Conservation (phyloP, 2,113 vertebrate genomes). For the Nycticebus coucang region DNA sequence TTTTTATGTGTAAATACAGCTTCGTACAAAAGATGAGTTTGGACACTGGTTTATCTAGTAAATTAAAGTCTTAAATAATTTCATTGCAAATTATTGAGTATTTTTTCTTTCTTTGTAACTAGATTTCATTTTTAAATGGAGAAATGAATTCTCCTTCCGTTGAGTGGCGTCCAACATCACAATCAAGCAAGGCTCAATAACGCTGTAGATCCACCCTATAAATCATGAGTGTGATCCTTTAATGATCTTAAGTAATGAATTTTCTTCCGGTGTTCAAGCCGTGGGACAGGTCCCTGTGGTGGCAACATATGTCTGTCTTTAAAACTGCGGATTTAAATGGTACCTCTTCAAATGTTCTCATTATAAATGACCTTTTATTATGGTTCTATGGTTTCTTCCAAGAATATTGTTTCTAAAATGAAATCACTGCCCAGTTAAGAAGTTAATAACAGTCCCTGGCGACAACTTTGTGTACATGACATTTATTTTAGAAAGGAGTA, state of each 20-base stretch:
- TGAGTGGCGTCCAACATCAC: conserved; percentile 22
- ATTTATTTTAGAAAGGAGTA: conserved; percentile 39
- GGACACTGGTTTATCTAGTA: neutral
- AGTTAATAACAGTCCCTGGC: neutral
- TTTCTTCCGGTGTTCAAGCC: conserved; percentile 70
- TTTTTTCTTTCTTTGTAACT: neutral
- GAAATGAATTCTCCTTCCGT: neutral
- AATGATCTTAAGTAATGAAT: conserved; percentile 69
- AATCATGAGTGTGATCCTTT: conserved; percentile 69
- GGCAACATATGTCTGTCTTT: conserved; percentile 68
- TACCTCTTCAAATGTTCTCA: conserved; percentile 48
- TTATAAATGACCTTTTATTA: conserved; percentile 64
- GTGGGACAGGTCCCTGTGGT: conserved; percentile 57
- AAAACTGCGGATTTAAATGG: conserved; percentile 68
- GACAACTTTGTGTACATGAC: neutral
- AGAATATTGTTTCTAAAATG: conserved; percentile 22
- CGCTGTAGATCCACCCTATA: conserved; percentile 34
- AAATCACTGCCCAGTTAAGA: neutral
- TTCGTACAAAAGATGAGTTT: neutral
- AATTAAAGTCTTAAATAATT: neutral
- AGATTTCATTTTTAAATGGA: neutral
- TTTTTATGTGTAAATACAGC: neutral
- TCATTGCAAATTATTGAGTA: neutral
- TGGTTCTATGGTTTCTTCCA: conserved; percentile 12
- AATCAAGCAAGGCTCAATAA: neutral